These are phyloP conservation scores for Drusus annulatus DNA, from an alignment of 1,140 invertebrate species.

Conservation along the genomic window DNA sequence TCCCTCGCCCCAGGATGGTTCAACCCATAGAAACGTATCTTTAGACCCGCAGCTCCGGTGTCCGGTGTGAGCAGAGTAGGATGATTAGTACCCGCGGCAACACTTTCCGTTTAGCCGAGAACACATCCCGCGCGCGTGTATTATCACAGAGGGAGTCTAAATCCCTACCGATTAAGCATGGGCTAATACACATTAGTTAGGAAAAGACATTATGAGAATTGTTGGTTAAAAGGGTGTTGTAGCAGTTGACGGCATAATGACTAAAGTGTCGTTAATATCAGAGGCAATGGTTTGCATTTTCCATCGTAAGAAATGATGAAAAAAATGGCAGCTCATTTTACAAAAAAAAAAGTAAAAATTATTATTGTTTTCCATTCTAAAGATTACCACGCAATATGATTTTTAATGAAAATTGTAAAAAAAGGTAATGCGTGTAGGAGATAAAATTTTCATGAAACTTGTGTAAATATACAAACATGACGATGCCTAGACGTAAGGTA, in stretches of 20 bases:
- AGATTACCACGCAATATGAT: conserved; percentile 31
- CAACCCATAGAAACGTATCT: not conserved
- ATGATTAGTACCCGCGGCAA: not conserved
- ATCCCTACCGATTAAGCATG: not conserved
- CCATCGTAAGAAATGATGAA: conserved; percentile 17
- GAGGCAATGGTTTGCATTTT: conserved; percentile 21
- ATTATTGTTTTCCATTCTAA: conserved; percentile 28
- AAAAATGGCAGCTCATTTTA: conserved; percentile 35
- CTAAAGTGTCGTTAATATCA: conserved; percentile 16
- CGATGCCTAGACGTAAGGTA: conserved; percentile 10
- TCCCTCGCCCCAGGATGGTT: not conserved
- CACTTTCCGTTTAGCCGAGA: no score
- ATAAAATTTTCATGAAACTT: conserved; percentile 19
- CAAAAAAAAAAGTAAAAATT: conserved; percentile 15
- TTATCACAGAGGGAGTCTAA: no score
- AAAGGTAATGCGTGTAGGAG: conserved; percentile 32
- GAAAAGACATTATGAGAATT: conserved; percentile 9
- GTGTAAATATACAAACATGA: conserved; percentile 28
- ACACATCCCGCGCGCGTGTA: no score
- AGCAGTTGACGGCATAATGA: not conserved
- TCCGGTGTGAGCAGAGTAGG: conserved; percentile 34
- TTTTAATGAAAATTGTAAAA: conserved; percentile 30
- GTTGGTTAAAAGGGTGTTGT: not conserved
- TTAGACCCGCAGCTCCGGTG: conserved; percentile 2
- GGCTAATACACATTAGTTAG: not conserved